Evolutionary conservation across 2,113 vertebrate genomes (phyloP).

Genomic region (Myrmecobius fasciatus): DNA sequence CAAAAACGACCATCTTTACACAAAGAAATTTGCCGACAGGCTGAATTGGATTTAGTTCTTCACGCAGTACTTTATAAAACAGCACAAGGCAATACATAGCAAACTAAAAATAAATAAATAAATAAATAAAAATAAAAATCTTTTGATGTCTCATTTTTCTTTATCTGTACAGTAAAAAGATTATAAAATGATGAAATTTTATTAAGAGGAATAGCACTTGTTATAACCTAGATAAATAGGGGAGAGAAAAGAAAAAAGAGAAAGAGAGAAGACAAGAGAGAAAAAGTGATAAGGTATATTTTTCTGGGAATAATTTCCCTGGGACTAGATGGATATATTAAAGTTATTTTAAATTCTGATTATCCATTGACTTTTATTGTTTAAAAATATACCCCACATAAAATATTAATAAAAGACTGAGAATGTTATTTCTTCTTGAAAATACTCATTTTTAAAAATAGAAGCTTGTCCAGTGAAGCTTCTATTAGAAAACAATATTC

Average conservation of each 20-base stretch:
- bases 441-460: not conserved
- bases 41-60: slow-evolving; percentile 95
- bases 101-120: slow-evolving; percentile 89
- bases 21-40: slow-evolving; percentile 98
- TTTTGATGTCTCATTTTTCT: slow-evolving; percentile 15
- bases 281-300: not conserved
- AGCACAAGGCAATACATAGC: slow-evolving; percentile 99
- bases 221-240: slow-evolving; percentile 25
- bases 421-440: not conserved
- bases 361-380: not conserved
- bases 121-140: slow-evolving; percentile 20
- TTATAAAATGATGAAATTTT: not conserved
- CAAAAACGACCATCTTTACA: slow-evolving; percentile 98
- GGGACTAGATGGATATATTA: not conserved
- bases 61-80: slow-evolving; percentile 95
- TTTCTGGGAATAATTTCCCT: not conserved
- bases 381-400: not conserved
- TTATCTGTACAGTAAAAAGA: not conserved
- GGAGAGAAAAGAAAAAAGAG: not conserved
- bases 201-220: not conserved
- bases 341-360: slow-evolving; percentile 32
- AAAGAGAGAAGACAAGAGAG: not conserved
- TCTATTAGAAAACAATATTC: not conserved
- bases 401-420: slow-evolving; percentile 12
- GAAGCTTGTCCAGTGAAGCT: not conserved